Evolutionary conservation across 2,888 invertebrate species (phyloP), one percentile per base, ranked within the genome.

Genomic region (Notocelia uddmanniana): DNA sequence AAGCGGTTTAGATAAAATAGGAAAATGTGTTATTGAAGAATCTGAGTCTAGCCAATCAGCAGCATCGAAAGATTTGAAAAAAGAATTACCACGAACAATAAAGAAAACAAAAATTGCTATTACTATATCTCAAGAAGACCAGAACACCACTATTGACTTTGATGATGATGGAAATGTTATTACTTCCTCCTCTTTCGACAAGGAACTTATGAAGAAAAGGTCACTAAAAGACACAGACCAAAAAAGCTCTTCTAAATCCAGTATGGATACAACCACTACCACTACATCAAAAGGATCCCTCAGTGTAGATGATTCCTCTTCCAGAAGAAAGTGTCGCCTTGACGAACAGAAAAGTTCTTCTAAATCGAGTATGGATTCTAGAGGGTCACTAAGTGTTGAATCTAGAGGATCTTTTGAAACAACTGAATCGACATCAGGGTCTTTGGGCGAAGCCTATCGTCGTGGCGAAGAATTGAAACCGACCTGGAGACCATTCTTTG

Each of bases 401-500:
- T 96, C 96, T 0, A 94, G 95, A 76, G 96, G 96, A 59, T 96
- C 96, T 0, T 94, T 96, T 77, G 96, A 96, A 89, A 94, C 93
- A 5, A 96, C 96, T 0, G 96, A 96, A 86, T 96, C 96, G 26
- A 96, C 96, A 76, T 96, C 96, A 3, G 96, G 96, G 0, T 96
- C 96, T 66, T 88, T 96, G 73, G 96, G 96, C n/a, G 95, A 95
- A 70, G 96, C 96, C 19, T 95, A 95, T 76, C 91, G 96, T 41
- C 94, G 95, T 3, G 96, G 96, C 0, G 96, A 95, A 83, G 97
- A 97, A 83, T 91, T 96, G 68, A 97, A 96, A 83, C 96, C 97
- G 3, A 97, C 97, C 0, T 97, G 97, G 97, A 95, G 96, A 80
- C 96, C 97, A 3, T 97, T 97, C 84, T 96, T 97, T 23, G 95